Evolutionary conservation across 2,113 vertebrate genomes (phyloP), one percentile per base, ranked within the genome.

Genomic region (Hippocampus guttulatus): DNA sequence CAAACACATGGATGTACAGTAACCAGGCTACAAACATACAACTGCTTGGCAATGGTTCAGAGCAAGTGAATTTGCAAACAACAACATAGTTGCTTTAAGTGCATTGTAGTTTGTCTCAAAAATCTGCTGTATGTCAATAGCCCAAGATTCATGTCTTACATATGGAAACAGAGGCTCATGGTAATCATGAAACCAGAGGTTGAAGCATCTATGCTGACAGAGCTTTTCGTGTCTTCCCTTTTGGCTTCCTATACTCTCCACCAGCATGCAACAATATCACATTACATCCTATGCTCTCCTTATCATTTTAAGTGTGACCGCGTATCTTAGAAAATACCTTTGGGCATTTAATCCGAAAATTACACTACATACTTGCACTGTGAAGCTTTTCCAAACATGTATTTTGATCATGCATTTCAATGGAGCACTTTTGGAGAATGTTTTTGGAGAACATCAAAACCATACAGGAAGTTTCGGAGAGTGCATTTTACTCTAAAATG

Each of bases 151-250:
- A 70, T 72, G 81, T 85, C 77, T 68, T 71, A 5, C 63, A 67
- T 71, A 41, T 62, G 21, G 47, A 69, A 20, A 71, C 27, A 73
- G 18, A 58, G 64, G 45, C 71, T 61, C 41, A 60, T 74, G 45
- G 49, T 7, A 73, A 58, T 73, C 20, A 73, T 49, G 11, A 27
- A 60, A 25, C 27, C 75, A 78, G 71, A 73, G 60, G 52, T 68
- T 64, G 68, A 61, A 75, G 74, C 78, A 77, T 79, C 80, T 81
- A 71, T 91, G 87, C 88, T 90, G 89, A 90, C 78, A 87, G 83
- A 89, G 84, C 79, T 75, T 83, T 69, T 71, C 66, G 64, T 75
- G 77, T 82, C 85, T 89, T 89, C 82, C 83, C 70, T 70, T 78
- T 33, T 72, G 69, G 81, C 78, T 89, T 90, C 89, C 89, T 85